These are phyloP conservation scores for Gymnothorax reevesii DNA, from an alignment of 2,797 vertebrate species.

Conservation along the genomic window DNA sequence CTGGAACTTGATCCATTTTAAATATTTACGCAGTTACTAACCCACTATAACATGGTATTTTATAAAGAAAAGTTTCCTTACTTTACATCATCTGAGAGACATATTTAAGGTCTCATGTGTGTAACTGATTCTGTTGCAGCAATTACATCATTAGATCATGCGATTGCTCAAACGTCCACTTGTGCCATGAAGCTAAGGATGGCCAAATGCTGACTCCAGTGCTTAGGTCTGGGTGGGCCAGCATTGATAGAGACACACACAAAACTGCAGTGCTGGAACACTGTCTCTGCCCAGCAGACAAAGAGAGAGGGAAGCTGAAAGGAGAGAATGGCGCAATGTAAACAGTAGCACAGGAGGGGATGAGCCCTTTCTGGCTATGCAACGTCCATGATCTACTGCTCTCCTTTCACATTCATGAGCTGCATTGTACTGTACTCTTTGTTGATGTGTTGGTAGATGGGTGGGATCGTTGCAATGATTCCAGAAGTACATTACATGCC, in stretches of 20 bases:
- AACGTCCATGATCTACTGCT: neutral
- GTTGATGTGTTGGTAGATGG: neutral
- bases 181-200: neutral
- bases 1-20: slow-evolving; percentile 3
- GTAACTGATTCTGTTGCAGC: neutral
- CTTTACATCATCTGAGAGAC: neutral
- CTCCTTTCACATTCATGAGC: slow-evolving; percentile 7
- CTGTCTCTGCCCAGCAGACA: slow-evolving; percentile 14
- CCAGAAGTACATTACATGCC: neutral
- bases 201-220: neutral
- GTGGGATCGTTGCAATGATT: neutral
- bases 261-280: neutral
- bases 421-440: neutral
- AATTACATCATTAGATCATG: neutral
- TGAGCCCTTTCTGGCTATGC: neutral
- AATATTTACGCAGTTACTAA: neutral
- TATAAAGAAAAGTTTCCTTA: slow-evolving; percentile 13
- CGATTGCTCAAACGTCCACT: neutral
- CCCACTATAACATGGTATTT: slow-evolving; percentile 13
- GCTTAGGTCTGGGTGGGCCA: slow-evolving; percentile 24
- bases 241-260: slow-evolving; percentile 12
- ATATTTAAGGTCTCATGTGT: neutral
- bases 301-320: neutral
- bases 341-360: slow-evolving; percentile 7
- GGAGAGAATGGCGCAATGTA: slow-evolving; percentile 21